Evolutionary conservation across 1,140 invertebrate species (phyloP).

Genomic region (Pemphigus obesinymphae): DNA sequence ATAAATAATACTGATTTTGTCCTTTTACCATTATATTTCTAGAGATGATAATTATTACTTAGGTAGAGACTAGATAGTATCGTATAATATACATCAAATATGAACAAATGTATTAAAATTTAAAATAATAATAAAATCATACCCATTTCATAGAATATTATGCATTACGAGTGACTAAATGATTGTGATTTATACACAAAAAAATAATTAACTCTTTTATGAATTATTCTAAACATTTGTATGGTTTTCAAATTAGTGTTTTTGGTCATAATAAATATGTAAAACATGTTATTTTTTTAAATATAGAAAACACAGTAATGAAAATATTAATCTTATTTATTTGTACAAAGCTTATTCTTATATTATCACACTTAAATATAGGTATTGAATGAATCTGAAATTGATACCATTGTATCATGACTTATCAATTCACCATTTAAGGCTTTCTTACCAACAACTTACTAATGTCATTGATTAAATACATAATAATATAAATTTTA

Average conservation of each 20-base stretch:
- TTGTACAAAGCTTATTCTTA: conserved; percentile 3
- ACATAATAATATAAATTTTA: background rate
- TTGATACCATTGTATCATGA: background rate
- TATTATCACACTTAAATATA: background rate
- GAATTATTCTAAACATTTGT: background rate
- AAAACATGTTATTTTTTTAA: too few species aligned
- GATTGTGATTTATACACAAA: background rate
- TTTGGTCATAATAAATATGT: too few species aligned
- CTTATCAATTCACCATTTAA: background rate
- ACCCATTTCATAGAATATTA: too few species aligned
- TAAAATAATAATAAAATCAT: too few species aligned
- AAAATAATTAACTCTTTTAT: background rate
- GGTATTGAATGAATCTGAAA: background rate
- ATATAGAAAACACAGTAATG: background rate
- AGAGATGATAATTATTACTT: too few species aligned
- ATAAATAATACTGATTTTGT: too few species aligned
- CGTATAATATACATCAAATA: too few species aligned
- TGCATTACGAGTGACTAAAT: too few species aligned
- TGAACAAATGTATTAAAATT: too few species aligned
- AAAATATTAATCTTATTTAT: conserved; percentile 1
- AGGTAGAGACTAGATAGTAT: too few species aligned
- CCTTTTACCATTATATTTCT: too few species aligned
- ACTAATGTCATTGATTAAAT: background rate
- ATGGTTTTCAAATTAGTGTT: too few species aligned
- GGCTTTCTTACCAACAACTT: background rate